A percentile compares a stretch with the other conserved stretches of the same genome.
phyloP scores from a whole-genome alignment of 2,797 vertebrate species.

The Thripadectes ignobilis region DNA sequence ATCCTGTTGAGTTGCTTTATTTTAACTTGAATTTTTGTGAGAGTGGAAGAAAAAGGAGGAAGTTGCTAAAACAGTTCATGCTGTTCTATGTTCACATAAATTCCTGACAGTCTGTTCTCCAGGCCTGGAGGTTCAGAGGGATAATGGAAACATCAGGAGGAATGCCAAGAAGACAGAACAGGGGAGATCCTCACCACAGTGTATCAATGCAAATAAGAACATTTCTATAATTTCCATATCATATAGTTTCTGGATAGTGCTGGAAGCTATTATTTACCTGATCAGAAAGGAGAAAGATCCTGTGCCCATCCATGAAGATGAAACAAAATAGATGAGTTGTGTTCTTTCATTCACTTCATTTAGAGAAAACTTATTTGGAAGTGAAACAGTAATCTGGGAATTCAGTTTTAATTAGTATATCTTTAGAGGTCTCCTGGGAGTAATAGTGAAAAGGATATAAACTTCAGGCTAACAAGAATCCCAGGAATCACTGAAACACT shows the following conservation, averaged over 20 bases:
- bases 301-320: not conserved
- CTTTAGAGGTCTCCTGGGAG: not conserved
- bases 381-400: not conserved
- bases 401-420: not conserved
- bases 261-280: not conserved
- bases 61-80: not conserved
- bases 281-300: not conserved
- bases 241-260: accelerated
- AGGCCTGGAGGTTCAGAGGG: not conserved
- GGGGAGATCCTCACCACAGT: not conserved
- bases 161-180: not conserved
- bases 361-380: not conserved
- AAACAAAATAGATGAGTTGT: not conserved
- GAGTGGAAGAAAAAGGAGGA: not conserved
- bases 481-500: not conserved
- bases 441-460: not conserved
- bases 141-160: not conserved
- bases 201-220: not conserved
- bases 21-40: not conserved
- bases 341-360: not conserved
- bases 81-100: not conserved
- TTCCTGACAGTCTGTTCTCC: not conserved
- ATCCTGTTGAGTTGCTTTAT: not conserved
- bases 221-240: not conserved
- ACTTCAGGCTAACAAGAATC: not conserved